Conservation (phyloP, 2,888 invertebrate species). For the Euzophera pinguis region DNA sequence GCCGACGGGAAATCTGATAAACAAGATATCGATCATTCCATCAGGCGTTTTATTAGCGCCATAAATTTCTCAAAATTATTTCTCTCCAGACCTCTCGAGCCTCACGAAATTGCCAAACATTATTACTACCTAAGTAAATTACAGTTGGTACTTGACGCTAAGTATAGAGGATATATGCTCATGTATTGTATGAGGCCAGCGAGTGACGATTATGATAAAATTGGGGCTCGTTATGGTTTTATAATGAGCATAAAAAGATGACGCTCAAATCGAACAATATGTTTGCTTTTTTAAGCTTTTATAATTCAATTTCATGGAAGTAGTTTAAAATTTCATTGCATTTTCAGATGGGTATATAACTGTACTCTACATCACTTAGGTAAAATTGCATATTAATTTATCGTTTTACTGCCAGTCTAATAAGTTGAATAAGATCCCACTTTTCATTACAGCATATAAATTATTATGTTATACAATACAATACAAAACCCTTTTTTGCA, state of each 20-base stretch:
- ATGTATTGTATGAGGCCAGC: neutral
- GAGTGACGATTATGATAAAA: slow-evolving; percentile 9
- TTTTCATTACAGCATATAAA: too few species aligned
- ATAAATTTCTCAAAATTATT: slow-evolving; percentile 54
- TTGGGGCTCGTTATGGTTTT: slow-evolving; percentile 8
- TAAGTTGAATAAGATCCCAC: too few species aligned
- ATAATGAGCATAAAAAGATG: slow-evolving; percentile 6
- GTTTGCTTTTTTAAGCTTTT: neutral
- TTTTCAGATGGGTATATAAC: neutral
- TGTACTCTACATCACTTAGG: neutral
- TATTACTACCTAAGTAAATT: slow-evolving; percentile 48
- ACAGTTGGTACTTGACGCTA: slow-evolving; percentile 39
- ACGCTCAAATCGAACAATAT: neutral
- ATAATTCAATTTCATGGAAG: neutral
- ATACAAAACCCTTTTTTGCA: too few species aligned
- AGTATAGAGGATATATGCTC: slow-evolving; percentile 37
- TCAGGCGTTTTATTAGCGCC: slow-evolving; percentile 47
- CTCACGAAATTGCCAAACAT: slow-evolving; percentile 41
- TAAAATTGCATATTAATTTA: neutral
- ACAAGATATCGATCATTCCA: slow-evolving; percentile 52
- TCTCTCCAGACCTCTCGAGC: slow-evolving; percentile 39
- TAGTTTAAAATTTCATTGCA: neutral
- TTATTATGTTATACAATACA: too few species aligned
- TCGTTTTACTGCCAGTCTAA: too few species aligned
- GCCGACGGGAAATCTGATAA: slow-evolving; percentile 21